phyloP scores from a whole-genome alignment of 2,888 invertebrate genomes.

The Orthosia cruda region DNA sequence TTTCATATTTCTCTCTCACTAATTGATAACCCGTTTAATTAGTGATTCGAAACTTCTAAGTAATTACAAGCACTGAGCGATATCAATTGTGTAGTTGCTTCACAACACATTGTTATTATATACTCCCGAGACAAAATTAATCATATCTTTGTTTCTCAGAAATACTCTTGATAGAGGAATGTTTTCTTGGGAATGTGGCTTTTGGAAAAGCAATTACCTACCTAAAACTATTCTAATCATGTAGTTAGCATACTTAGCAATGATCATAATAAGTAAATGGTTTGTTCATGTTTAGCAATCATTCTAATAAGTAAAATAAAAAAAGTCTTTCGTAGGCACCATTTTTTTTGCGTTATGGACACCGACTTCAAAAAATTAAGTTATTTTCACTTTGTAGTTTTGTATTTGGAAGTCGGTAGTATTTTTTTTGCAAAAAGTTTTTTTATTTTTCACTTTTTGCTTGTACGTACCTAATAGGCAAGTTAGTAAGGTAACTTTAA shows the following conservation, averaged over 20 bases:
- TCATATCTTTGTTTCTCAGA: conserved; percentile 38
- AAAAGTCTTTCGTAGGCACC: too few relatives aligned
- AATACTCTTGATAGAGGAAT: conserved; percentile 19
- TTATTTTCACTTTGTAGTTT: too few relatives aligned
- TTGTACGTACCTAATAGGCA: too few relatives aligned
- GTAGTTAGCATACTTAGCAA: neutral
- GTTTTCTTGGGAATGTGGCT: conserved; percentile 15
- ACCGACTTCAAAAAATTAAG: too few relatives aligned
- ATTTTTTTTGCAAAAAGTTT: too few relatives aligned
- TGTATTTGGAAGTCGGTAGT: too few relatives aligned
- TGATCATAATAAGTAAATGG: too few relatives aligned
- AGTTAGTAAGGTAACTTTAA: too few relatives aligned
- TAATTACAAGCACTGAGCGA: conserved; percentile 41
- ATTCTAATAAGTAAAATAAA: too few relatives aligned
- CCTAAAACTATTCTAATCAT: neutral
- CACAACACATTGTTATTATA: conserved; percentile 31
- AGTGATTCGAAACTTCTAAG: conserved; percentile 45
- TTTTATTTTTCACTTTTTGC: too few relatives aligned
- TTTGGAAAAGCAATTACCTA: conserved; percentile 2
- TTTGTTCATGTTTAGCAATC: too few relatives aligned
- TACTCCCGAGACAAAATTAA: conserved; percentile 28
- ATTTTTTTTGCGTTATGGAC: too few relatives aligned
- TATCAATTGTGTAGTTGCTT: conserved; percentile 55
- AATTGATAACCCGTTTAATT: conserved; percentile 48
- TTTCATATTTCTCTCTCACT: conserved; percentile 12